Evolutionary conservation across 2,888 invertebrate species (phyloP).

Genomic region (Leptopilina drosophilae): DNA sequence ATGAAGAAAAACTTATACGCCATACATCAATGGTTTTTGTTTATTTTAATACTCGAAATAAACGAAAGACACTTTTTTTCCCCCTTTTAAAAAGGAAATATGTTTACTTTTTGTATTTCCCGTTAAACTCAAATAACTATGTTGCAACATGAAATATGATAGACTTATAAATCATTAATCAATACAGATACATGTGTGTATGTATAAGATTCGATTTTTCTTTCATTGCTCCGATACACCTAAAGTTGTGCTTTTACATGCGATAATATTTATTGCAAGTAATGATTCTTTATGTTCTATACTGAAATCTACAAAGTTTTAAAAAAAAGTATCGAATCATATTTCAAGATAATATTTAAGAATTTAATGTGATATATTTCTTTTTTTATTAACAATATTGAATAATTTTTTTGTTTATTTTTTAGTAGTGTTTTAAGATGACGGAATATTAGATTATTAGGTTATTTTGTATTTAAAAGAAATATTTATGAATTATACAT

Average conservation of each 20-base stretch:
- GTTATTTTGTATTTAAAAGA: too few species aligned
- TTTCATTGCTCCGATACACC: slow-evolving; percentile 7
- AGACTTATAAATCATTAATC: slow-evolving; percentile 21
- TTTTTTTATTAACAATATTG: too few species aligned
- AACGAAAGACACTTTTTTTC: not conserved
- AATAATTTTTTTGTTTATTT: too few species aligned
- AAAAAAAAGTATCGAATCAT: too few species aligned
- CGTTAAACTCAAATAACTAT: not conserved
- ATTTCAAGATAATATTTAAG: too few species aligned
- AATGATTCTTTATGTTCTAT: slow-evolving; percentile 14
- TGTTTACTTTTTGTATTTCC: not conserved
- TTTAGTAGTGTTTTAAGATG: too few species aligned
- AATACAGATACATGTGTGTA: not conserved
- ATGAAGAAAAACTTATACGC: slow-evolving; percentile 7
- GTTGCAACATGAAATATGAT: not conserved
- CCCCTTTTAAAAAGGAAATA: not conserved
- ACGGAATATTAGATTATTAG: too few species aligned
- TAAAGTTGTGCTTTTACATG: not conserved
- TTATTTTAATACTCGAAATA: slow-evolving; percentile 14
- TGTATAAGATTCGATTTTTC: slow-evolving; percentile 16
- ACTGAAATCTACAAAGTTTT: not conserved
- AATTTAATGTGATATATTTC: too few species aligned
- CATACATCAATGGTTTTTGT: slow-evolving; percentile 24
- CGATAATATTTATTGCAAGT: slow-evolving; percentile 22
- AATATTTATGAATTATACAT: too few species aligned